Conservation (phyloP, 1,140 invertebrate genomes). For the Rhyacophila brunnea region DNA sequence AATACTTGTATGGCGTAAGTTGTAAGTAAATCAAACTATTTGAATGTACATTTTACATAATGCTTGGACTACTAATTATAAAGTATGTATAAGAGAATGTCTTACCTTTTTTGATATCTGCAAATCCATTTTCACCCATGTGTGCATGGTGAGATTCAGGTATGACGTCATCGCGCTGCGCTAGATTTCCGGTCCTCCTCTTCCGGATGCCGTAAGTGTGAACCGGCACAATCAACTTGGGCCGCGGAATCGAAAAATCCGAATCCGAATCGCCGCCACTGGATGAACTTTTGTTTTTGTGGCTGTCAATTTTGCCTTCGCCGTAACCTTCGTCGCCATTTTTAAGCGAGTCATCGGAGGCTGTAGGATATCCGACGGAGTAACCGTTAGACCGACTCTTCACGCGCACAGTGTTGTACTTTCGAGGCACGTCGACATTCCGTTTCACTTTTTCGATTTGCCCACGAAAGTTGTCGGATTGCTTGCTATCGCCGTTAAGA, state of each 20-base stretch:
- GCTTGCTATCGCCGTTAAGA: neutral
- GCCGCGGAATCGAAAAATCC: slow-evolving; percentile 78
- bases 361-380: neutral
- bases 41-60: too few species aligned
- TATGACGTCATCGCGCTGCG: slow-evolving; percentile 39
- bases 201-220: slow-evolving; percentile 79
- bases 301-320: neutral
- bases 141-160: too few species aligned
- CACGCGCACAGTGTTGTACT: slow-evolving; percentile 48
- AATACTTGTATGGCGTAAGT: too few species aligned
- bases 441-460: too few species aligned
- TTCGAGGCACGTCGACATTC: neutral
- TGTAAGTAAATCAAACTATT: too few species aligned
- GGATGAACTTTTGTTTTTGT: slow-evolving; percentile 50
- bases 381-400: slow-evolving; percentile 39
- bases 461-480: neutral
- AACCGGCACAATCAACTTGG: slow-evolving; percentile 81
- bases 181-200: slow-evolving; percentile 72
- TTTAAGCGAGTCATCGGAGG: slow-evolving; percentile 16
- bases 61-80: too few species aligned
- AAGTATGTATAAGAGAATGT: too few species aligned
- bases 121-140: too few species aligned
- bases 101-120: too few species aligned
- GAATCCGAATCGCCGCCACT: slow-evolving; percentile 54
- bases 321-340: neutral